phyloP scores from a whole-genome alignment of 2,888 invertebrate species.

The Acrobasis consociella region DNA sequence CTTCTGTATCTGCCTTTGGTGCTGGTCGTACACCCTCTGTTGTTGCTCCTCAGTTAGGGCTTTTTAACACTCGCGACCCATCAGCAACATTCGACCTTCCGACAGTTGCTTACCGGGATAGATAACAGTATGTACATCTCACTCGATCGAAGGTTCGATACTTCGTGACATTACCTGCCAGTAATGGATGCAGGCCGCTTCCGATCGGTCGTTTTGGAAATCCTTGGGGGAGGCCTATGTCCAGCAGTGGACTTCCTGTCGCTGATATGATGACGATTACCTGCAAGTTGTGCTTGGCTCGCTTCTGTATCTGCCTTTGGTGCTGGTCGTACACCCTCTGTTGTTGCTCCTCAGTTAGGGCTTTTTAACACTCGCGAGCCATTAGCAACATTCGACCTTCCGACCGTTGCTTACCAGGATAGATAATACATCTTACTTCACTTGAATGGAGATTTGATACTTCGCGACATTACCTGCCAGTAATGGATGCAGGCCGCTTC shows the following conservation, averaged over 20 bases:
- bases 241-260: no score
- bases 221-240: no score
- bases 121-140: no score
- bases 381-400: conserved; percentile 96
- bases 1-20: conserved; percentile 94
- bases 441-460: no score
- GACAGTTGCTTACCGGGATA: conserved; percentile 93
- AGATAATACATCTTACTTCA: no score
- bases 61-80: conserved; percentile 97
- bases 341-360: conserved; percentile 93
- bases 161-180: no score
- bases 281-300: conserved; percentile 94
- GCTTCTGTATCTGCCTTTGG: conserved; percentile 94
- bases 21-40: conserved; percentile 95
- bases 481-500: no score
- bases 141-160: conserved; percentile 50
- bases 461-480: no score
- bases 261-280: no score
- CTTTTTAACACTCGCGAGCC: conserved; percentile 97
- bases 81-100: conserved; percentile 94
- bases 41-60: conserved; percentile 94
- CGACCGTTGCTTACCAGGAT: conserved; percentile 95
- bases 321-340: conserved; percentile 96
- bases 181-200: no score
- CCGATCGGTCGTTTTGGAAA: no score